A percentile compares a stretch with the other conserved stretches of the same genome.
Evolutionary conservation across 2,113 vertebrate species (phyloP).

Genomic region (Corythornis vintsioides): DNA sequence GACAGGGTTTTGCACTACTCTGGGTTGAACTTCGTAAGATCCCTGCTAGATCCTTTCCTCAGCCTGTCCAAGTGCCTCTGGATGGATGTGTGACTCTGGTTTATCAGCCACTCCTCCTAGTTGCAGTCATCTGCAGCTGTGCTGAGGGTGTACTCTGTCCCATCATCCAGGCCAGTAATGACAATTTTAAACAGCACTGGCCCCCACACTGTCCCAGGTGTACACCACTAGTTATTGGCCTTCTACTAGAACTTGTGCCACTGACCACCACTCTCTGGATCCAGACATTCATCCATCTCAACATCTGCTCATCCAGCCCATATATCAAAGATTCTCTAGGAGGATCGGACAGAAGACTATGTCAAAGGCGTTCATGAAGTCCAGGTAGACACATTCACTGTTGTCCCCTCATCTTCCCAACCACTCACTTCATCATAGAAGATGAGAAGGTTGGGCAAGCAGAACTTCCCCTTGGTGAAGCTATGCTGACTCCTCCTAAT

Average conservation of each 20-base stretch:
- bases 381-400: not conserved
- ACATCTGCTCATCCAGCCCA: rapidly evolving
- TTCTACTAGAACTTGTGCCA: rapidly evolving
- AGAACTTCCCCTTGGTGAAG: not conserved
- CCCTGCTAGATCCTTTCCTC: not conserved
- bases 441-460: not conserved
- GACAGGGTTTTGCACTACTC: not conserved
- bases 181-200: not conserved
- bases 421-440: not conserved
- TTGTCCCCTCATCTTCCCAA: not conserved
- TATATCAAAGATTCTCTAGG: not conserved
- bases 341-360: not conserved
- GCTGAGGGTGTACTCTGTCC: not conserved
- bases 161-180: not conserved
- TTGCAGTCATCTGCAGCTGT: not conserved
- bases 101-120: not conserved
- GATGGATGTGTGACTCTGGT: not conserved
- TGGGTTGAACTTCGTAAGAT: not conserved
- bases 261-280: not conserved
- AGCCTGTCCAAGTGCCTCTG: not conserved
- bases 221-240: too few species aligned
- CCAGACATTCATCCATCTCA: not conserved
- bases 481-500: not conserved
- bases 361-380: not conserved
- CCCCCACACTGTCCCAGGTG: not conserved